Base-by-base conservation (phyloP, 2,888 invertebrate genomes). In the Anoncus sp. region DNA sequence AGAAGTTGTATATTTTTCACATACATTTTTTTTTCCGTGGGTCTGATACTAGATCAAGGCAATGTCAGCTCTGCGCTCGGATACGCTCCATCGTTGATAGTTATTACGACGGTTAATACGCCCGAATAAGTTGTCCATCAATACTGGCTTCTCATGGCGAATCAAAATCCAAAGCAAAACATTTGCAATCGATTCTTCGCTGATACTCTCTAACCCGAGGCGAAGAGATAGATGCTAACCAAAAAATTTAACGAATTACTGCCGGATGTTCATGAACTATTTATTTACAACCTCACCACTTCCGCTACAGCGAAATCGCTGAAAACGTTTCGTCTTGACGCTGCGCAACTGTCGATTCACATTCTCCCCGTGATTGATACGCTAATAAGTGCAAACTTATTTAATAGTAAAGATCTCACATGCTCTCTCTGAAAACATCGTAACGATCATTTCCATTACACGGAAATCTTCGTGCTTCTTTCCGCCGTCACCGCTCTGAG, bases 331-430 rank as follows among this genome's bases (percentile, higher is more conserved):
- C 14, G 40, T 22, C 51, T 65, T 66, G n/a, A n/a, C n/a, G n/a
- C n/a, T n/a, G n/a, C n/a, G n/a, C n/a, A n/a, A n/a, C n/a, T n/a
- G n/a, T 65, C 71, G 18, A 40, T 49, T 38, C 53, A 65, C 74
- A 45, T 73, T 35, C 62, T 47, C 70, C 35, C 71, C 76, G 40
- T 80, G 84, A 82, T 82, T 82, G 83, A 85, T 82, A 83, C 73
- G 69, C 76, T 75, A 79, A 76, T 70, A 75, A 80, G 69, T 53
- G 45, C 38, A 66, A 66, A 67, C 47, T 66, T 70, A 55, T 74
- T 57, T 38, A 47, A 40, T 14, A 47, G 70, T 65, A 71, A 71
- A 74, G 53, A 65, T 63, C 63, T 40, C 22, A 31, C 24, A 3
- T 27, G 24, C 14, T 49, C 18, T 35, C 45, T 27, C 43, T 24